Base-by-base conservation (phyloP, 2,888 invertebrate genomes). In the Palloptera scutellata region DNA sequence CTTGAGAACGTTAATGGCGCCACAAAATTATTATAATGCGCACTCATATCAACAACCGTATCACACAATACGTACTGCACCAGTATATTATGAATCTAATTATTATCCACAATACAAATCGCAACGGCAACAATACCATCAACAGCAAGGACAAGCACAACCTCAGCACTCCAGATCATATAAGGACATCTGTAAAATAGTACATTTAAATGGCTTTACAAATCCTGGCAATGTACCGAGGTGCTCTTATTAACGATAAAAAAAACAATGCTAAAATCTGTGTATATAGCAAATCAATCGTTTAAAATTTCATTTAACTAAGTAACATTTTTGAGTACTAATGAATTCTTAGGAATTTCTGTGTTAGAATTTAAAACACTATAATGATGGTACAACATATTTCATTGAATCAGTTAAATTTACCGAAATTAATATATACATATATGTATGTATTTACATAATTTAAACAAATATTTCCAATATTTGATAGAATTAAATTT, bases 121-220 rank as follows among this genome's bases (percentile, higher is more conserved):
- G 4, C 67, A 67, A 13, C 57, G 45, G 1, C 11, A 19, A 52
- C 3, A 48, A 15, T 2, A 12, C 42, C 1, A 52, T 10, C 5
- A 40, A 55, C 20, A 20, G 41, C 45, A 58, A 57, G n/a, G 20
- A 64, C 30, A 30, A 51, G 69, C 54, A 59, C 51, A 13, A n/a
- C 51, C n/a, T 4, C 13, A 13, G 8, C 51, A 13, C 6, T 70
- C 74, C 45, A 76, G 74, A 0, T 76, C 79, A 1, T 81, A 81
- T 43, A 79, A 80, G 41, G 77, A 79, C 15, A 80, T 81, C 45
- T 81, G 80, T 58, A 76, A 72, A n/a, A n/a, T 79, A 61, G 78
- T 81, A 9, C 73, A 81, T 48, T 70, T 74, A 13, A 78, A 81
- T 69, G 79, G 76, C 3, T 81, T 80, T 30, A 72, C 76, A 3